Evolutionary conservation across 1,140 invertebrate genomes (phyloP), one percentile per base, ranked within the genome.

Genomic region (Trichoplusia ni): DNA sequence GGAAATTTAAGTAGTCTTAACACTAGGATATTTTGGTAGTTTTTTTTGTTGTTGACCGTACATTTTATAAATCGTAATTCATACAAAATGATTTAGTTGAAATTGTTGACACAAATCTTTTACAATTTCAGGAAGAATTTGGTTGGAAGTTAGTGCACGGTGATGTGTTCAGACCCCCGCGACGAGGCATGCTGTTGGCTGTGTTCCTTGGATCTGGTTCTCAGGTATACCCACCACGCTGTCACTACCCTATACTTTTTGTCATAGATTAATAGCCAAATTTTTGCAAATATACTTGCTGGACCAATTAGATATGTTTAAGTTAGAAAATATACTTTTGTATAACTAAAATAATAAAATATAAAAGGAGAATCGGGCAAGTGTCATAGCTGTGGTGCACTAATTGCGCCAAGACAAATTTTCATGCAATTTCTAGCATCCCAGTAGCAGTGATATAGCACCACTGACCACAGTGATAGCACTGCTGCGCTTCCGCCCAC

Each of bases 111-210:
- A 46, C 16, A 11, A 16, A 46, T 25, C 9, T 8, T 25, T 75
- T 76, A 5, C n/a, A n/a, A n/a, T n/a, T n/a, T n/a, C 94, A 99
- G 92, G 99, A 99, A 91, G 98, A 99, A 87, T 99, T 99, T 92
- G 98, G 99, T 14, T 99, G 99, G 99, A 99, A 99, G 91, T 91
- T 99, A 33, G 97, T 99, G 1, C 97, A 99, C 82, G 98, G 97
- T 8, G 97, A 99, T 90, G 97, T 98, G 0, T 99, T 99, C 88
- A 90, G 98, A 25, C 97, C 98, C 2, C 98, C 99, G n/a, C 93
- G 97, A 9, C 97, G 99, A 81, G 98, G 98, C 62, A 99, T 99
- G 97, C 80, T 99, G 3, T 91, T 99, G 4, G 97, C 98, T 0
- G 97, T 99, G 0, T 94, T 99, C 68, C 93, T 99, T 27, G 99